Conservation (phyloP, 1,140 invertebrate genomes). For the Leptestheria dahalacensis region DNA sequence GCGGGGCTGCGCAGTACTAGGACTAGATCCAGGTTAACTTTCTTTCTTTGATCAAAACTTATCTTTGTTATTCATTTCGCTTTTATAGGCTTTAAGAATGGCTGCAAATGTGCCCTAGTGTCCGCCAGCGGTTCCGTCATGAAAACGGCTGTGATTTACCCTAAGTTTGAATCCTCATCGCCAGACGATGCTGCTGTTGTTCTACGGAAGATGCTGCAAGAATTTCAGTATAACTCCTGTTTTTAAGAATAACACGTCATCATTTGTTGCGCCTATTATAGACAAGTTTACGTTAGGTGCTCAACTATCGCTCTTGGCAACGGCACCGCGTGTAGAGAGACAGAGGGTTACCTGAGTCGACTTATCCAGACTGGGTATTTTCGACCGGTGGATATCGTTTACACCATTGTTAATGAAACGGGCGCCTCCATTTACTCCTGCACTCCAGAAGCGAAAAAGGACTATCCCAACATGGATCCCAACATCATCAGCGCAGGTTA, state of each 20-base stretch:
- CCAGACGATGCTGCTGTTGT: conserved; percentile 11
- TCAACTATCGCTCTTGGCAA: conserved; percentile 69
- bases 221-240: conserved; percentile 21
- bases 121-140: conserved; percentile 52
- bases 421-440: conserved; percentile 84
- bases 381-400: conserved; percentile 39
- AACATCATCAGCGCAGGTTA: conserved; percentile 61
- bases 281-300: too few species aligned
- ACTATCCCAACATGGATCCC: conserved; percentile 62
- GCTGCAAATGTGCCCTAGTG: conserved; percentile 67
- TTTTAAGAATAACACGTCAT: too few species aligned
- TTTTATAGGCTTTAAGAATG: conserved; percentile 49
- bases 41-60: background rate
- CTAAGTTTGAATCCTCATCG: conserved; percentile 26
- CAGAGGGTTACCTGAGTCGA: conserved; percentile 54
- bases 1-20: conserved; percentile 59
- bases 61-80: background rate
- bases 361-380: conserved; percentile 42
- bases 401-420: conserved; percentile 72
- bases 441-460: conserved; percentile 60
- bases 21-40: conserved; percentile 57
- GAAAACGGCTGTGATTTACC: conserved; percentile 50
- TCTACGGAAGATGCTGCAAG: conserved; percentile 23
- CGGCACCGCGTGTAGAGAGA: conserved; percentile 72
- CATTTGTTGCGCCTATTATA: too few species aligned